A percentile compares a stretch with the other conserved stretches of the same genome.
These are phyloP conservation scores for Diachrysia chrysitis DNA, from an alignment of 2,888 invertebrate species.

Conservation along the genomic window DNA sequence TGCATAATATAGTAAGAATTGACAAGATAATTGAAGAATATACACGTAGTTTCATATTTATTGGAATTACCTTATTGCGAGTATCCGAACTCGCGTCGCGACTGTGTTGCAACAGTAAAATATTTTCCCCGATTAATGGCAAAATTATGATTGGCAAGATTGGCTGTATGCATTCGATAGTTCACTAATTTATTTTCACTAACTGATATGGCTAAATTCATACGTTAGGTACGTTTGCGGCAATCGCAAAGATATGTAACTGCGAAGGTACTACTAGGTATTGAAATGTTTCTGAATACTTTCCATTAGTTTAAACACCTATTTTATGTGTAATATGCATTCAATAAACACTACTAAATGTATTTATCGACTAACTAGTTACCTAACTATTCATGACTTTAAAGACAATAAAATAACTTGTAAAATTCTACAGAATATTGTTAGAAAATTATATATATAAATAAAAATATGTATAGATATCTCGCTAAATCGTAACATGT, in stretches of 20 bases:
- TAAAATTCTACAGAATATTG: conserved; percentile 86
- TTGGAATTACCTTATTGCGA: not conserved
- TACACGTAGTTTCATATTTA: conserved; percentile 18
- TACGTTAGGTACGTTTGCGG: conserved; percentile 56
- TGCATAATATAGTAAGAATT: conserved; percentile 44
- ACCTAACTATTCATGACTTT: conserved; percentile 76
- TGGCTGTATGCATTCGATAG: conserved; percentile 54
- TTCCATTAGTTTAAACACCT: conserved; percentile 73
- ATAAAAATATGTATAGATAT: conserved; percentile 81
- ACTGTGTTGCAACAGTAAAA: conserved; percentile 32
- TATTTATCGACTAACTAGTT: conserved; percentile 75
- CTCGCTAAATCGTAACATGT: conserved; percentile 79
- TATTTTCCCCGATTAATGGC: conserved; percentile 23
- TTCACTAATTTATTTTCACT: conserved; percentile 43
- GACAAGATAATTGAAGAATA: conserved; percentile 44
- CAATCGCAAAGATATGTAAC: conserved; percentile 78
- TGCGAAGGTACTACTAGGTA: conserved; percentile 69
- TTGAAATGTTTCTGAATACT: conserved; percentile 63
- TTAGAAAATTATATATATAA: conserved; percentile 87
- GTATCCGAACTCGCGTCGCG: conserved; percentile 24
- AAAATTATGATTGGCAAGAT: conserved; percentile 9
- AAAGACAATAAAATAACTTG: conserved; percentile 84
- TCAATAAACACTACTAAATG: conserved; percentile 75
- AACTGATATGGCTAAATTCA: conserved; percentile 55
- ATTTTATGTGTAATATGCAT: conserved; percentile 78